Evolutionary conservation across 2,888 invertebrate species (phyloP).

Genomic region (Plebejus melissa): DNA sequence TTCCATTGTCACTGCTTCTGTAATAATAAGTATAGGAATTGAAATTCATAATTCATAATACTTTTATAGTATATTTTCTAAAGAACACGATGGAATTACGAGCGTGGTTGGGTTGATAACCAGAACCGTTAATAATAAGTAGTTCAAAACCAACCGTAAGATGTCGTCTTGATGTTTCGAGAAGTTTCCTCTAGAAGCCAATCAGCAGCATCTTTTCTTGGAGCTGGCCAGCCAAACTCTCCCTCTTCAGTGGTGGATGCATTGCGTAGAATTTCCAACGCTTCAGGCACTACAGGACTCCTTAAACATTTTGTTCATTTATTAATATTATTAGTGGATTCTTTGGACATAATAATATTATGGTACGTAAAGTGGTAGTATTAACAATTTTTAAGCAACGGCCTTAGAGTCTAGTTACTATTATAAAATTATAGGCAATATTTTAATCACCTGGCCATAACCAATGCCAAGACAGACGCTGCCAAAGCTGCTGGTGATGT

Average conservation of each 20-base stretch:
- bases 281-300: slow-evolving; percentile 77
- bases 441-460: slow-evolving; percentile 65
- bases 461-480: slow-evolving; percentile 79
- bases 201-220: slow-evolving; percentile 80
- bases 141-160: slow-evolving; percentile 55
- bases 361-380: too few relatives aligned
- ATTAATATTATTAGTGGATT: neutral
- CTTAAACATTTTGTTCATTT: slow-evolving; percentile 41
- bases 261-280: slow-evolving; percentile 77
- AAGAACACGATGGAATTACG: too few relatives aligned
- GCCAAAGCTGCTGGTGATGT: slow-evolving; percentile 80
- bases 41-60: too few relatives aligned
- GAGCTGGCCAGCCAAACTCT: slow-evolving; percentile 83
- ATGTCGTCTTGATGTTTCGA: slow-evolving; percentile 77
- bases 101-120: too few relatives aligned
- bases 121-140: neutral
- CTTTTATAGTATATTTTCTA: too few relatives aligned
- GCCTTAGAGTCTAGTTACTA: too few relatives aligned
- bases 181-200: slow-evolving; percentile 81
- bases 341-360: too few relatives aligned
- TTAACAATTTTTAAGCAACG: too few relatives aligned
- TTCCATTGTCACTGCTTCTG: slow-evolving; percentile 76
- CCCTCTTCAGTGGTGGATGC: slow-evolving; percentile 83
- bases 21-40: neutral
- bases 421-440: too few relatives aligned